phyloP scores from a whole-genome alignment of 2,888 invertebrate genomes.

The Chrysodeixis includens region DNA sequence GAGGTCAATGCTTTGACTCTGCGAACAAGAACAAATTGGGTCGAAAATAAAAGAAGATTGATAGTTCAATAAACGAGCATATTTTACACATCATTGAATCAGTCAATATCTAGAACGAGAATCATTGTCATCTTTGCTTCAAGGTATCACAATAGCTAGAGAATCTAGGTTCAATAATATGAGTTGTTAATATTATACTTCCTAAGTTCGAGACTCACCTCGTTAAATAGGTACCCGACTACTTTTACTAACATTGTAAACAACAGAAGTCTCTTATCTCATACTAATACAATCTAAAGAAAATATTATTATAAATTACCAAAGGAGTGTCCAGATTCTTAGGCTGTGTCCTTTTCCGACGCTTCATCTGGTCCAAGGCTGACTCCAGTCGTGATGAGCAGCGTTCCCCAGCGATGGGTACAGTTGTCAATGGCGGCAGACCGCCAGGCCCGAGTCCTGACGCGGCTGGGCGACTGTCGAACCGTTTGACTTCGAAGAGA shows the following conservation, averaged over 20 bases:
- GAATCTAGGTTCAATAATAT: neutral
- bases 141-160: neutral
- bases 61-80: neutral
- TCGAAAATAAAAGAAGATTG: neutral
- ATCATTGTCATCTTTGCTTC: neutral
- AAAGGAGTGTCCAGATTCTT: constrained; percentile 82
- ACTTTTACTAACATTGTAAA: neutral
- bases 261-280: too few relatives aligned
- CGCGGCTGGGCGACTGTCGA: constrained; percentile 74
- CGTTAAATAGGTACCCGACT: neutral
- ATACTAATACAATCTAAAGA: too few relatives aligned
- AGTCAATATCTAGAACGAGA: neutral
- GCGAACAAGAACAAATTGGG: constrained; percentile 45
- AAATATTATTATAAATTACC: constrained; percentile 64
- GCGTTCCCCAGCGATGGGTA: constrained; percentile 84
- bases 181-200: too few relatives aligned
- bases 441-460: constrained; percentile 67
- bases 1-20: constrained; percentile 88
- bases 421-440: constrained; percentile 77
- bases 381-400: constrained; percentile 91
- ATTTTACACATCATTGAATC: neutral
- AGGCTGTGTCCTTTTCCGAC: constrained; percentile 88
- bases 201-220: too few relatives aligned
- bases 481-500: constrained; percentile 81
- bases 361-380: constrained; percentile 91